Evolutionary conservation across 2,888 invertebrate genomes (phyloP), one percentile per base, ranked within the genome.

Genomic region (Ophraella communa): DNA sequence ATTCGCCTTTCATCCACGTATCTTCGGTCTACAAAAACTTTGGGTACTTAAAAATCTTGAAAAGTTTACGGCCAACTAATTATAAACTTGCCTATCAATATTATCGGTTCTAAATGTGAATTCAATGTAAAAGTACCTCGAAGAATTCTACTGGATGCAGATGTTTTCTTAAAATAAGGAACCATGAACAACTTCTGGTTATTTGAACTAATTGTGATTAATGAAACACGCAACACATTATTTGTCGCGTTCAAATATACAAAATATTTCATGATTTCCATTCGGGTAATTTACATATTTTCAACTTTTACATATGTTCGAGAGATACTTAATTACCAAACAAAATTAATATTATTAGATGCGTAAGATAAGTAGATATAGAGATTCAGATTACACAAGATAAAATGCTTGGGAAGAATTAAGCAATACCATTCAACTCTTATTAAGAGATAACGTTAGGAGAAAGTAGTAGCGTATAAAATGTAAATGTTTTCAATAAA

Each of bases 131-230:
- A 3, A 49, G 23, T 17, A 11, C 23, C 49, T 18, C 14, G 8
- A 3, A 3, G n/a, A 20, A 21, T 33, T 3, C 2, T 1, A 18
- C 4, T 33, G 11, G 52, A 14, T 20, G 54, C 39, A 54, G 35
- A 54, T 39, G 54, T 54, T 27, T 33, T 53, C 20, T 11, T 30
- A n/a, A n/a, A 11, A 58, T 20, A 14, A 58, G 49, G 14, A 49
- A 35, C 30, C 3, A 47, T 10, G 8, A 47, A 47, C 57, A 30
- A 47, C 45, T 57, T 58, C 23, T 58, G 33, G 21, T 39, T 7
- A 30, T 20, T 55, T 20, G 14, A 58, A 58, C 47, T 49, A 58
- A 58, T 58, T 44, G 58, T 58, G 35, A 58, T 58, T 49, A 58
- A 58, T 58, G 58, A 21, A 35, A 51, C 49, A 20, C 49, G 58